Evolutionary conservation across 2,888 invertebrate species (phyloP), one percentile per base, ranked within the genome.

Genomic region (Laspeyria flexula): DNA sequence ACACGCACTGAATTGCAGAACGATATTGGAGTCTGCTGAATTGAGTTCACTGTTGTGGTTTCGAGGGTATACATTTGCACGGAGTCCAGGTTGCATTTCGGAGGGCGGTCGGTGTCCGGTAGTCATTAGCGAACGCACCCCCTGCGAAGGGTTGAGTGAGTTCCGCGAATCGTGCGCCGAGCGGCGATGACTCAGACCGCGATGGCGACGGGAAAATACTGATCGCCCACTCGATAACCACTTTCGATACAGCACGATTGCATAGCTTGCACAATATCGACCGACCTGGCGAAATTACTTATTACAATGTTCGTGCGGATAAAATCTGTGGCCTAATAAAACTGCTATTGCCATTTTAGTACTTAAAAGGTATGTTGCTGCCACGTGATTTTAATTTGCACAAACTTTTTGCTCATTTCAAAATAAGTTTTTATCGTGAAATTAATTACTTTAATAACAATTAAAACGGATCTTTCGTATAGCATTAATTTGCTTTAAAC

Each of bases 81-180:
- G 82, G 54, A 70, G 60, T 70, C 60, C 59, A 59, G 71, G 71
- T 73, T 84, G 85, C 84, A 84, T 78, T 84, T 83, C 60, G 79
- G 79, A 75, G 80, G 81, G 78, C 74, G 82, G 77, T 73, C 72
- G 80, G 77, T 80, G 89, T 85, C 87, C 84, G 82, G 74, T 74
- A 75, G 86, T 89, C 88, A 90, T 91, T 91, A 91, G 86, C 79
- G 81, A 81, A 81, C 81, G 81, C 86, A 81, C 83, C 88, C 89
- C 85, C 77, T 75, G 63, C 58, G 71, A 80, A 87, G 91, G 90
- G 90, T 87, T 78, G 83, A 72, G 67, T 58, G 77, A 69, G 77
- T 90, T 90, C 90, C 71, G 87, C 87, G 90, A 89, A 91, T 76
- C 75, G 74, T 73, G 71, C 73, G 70, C 52, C 33, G 56, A 21